Conservation (phyloP, 2,797 vertebrate genomes). For the Anableps anableps region DNA sequence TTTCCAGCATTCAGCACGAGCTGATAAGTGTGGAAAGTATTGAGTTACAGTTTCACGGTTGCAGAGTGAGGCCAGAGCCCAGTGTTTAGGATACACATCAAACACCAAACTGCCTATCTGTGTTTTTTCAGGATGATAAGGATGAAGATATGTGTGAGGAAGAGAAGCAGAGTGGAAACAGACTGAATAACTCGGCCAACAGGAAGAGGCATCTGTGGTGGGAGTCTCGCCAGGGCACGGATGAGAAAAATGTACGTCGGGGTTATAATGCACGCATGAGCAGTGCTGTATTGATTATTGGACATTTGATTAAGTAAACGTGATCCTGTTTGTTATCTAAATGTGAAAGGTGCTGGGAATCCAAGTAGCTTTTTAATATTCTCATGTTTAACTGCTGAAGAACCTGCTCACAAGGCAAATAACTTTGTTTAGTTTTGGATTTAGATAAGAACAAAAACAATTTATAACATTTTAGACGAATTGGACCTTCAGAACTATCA, state of each 20-base stretch:
- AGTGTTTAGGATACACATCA: constrained; percentile 9
- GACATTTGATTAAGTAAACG: constrained; percentile 5
- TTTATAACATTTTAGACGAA: not conserved
- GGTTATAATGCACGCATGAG: constrained; percentile 4
- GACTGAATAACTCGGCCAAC: constrained; percentile 80
- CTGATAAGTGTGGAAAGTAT: constrained; percentile 18
- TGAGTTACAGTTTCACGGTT: not conserved
- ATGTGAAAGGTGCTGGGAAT: constrained; percentile 1
- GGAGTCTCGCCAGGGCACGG: constrained; percentile 87
- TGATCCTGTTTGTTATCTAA: not conserved
- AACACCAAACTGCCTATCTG: constrained; percentile 33
- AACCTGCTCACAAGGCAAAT: constrained; percentile 8
- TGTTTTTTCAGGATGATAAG: constrained; percentile 81
- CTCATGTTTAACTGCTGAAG: not conserved
- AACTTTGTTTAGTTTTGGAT: not conserved
- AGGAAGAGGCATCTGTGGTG: constrained; percentile 92
- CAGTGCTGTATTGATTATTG: constrained; percentile 16
- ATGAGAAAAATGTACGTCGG: constrained; percentile 87
- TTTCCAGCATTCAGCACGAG: constrained; percentile 13
- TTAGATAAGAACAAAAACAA: constrained; percentile 2
- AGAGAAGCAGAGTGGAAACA: constrained; percentile 77
- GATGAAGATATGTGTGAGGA: constrained; percentile 67
- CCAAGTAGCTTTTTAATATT: constrained; percentile 4
- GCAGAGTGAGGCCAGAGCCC: constrained; percentile 1
- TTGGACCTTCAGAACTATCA: not conserved